Base-by-base conservation (phyloP, 2,113 vertebrate species). In the Poeciliopsis occidentalis region DNA sequence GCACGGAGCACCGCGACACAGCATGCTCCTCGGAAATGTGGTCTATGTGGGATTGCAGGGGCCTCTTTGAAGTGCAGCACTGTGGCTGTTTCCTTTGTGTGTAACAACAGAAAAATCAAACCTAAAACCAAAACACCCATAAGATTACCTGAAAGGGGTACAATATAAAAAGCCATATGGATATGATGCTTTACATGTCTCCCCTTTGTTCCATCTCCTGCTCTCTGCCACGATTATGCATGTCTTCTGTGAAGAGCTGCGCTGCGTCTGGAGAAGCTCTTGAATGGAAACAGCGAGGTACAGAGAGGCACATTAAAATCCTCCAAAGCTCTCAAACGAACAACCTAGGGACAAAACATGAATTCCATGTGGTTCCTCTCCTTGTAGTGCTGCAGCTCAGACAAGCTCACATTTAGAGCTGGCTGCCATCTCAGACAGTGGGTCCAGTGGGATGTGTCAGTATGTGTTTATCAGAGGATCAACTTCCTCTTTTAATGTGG, bases 291-390 rank as follows among this genome's bases (percentile, higher is more conserved):
- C 79, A 64, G 72, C 67, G 87, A 87, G 86, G 85, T 91, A 92
- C 89, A 92, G 90, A 91, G 87, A 90, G 78, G 84, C 75, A 77
- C 85, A 82, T 83, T 80, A 78, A 92, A 89, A 92, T 86, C 90
- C 91, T 94, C 89, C 89, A 85, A 93, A 84, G 86, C 84, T 91
- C 90, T 93, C 89, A 93, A 94, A 93, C 80, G 91, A 88, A 94
- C 92, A 92, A 94, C 93, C 94, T 90, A 91, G 93, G 93, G 94
- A 95, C 92, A 95, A 94, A 93, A 94, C 92, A 94, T 74, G 91
- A 91, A 91, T 84, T 92, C 86, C 85, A 81, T 64, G 83, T 22
- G 79, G 88, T 78, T 90, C 75, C 80, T 88, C 88, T 74, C 84
- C 93, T 93, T 94, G 94, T 94, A 94, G 92, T 92, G 86, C 73